Evolutionary conservation across 1,140 invertebrate species (phyloP), one percentile per base, ranked within the genome.

Genomic region (Atta cephalotes): DNA sequence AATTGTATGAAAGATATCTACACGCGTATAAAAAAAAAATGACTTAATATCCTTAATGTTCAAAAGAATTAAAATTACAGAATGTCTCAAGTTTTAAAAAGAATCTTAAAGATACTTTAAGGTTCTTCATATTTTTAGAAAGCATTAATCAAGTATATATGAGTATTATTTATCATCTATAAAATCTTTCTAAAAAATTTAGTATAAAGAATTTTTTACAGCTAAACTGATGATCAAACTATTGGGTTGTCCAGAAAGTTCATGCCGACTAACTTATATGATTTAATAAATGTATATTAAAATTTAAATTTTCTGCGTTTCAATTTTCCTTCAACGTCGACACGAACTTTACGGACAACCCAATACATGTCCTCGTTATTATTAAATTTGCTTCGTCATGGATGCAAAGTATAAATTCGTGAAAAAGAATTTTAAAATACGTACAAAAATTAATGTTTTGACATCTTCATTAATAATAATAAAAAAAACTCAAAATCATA

Each of bases 301-400:
- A 25, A 25, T 25, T 25, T 25, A 25, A 25, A 25, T 25, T 25
- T 25, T 25, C 25, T 25, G 25, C 25, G 25, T 25, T 25, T 25
- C 0, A 25, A 25, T 25, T 25, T 25, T 25, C 25, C 25, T 25
- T 25, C 25, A 25, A 25, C 25, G 25, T 25, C 25, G 25, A 25
- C 25, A 25, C 25, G 25, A 25, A 25, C 25, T 25, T 25, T 25
- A 0, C 25, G 25, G 25, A 25, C 25, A 25, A 25, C 0, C 25
- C 25, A 25, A 25, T 25, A 18, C 16, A 12, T 18, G 18, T 9
- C 7, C 58, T 49, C 39, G 16, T n/a, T 45, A 5, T 79, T 66
- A 79, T 79, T 79, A 51, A 65, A 66, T 65, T 65, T 51, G 58
- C 6, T n/a, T 63, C 16, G 60, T 21, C 12, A 45, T 4, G 53